These are phyloP conservation scores for Alethe diademata DNA, from an alignment of 2,113 vertebrate genomes.

Conservation along the genomic window DNA sequence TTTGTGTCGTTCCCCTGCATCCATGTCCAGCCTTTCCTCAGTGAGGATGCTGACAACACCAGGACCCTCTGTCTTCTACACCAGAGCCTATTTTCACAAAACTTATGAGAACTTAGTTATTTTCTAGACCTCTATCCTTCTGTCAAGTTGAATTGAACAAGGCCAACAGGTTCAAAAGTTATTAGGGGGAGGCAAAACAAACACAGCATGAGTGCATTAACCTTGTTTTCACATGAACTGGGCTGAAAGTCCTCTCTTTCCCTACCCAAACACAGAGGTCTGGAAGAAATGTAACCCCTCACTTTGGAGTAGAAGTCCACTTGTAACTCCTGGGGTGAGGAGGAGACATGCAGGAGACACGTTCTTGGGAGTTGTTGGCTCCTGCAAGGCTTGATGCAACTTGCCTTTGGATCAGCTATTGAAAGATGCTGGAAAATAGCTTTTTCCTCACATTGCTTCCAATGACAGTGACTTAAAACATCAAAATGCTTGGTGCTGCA, in stretches of 20 bases:
- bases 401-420: background rate
- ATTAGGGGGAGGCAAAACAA: constrained; percentile 11
- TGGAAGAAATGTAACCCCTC: background rate
- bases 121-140: constrained; percentile 5
- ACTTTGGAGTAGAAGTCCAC: background rate
- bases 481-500: background rate
- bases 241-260: background rate
- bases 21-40: rapidly evolving
- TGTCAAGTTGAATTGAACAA: constrained; percentile 21
- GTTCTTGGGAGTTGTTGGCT: background rate
- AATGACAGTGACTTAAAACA: background rate
- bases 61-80: background rate
- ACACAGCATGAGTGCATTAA: background rate
- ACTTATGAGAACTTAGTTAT: background rate
- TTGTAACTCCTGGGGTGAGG: background rate
- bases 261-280: background rate
- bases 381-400: background rate
- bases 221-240: background rate
- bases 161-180: background rate
- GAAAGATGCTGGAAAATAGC: background rate
- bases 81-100: background rate
- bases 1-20: rapidly evolving
- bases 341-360: background rate
- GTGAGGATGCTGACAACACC: background rate
- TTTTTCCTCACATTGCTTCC: background rate